Evolutionary conservation across 2,888 invertebrate species (phyloP).

Genomic region (Lithophane socia): DNA sequence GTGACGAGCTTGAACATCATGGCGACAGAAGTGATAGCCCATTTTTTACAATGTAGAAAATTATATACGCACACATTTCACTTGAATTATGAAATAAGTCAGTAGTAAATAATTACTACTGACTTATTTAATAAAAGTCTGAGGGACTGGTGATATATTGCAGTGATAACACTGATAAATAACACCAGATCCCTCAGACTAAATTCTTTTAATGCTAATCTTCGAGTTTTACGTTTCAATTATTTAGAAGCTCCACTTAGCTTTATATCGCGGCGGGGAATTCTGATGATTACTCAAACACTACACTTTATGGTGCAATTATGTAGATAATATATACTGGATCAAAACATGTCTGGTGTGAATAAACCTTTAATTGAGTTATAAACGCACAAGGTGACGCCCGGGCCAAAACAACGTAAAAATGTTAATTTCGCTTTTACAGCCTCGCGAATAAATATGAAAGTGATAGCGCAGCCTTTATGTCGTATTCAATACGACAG

Average conservation of each 20-base stretch:
- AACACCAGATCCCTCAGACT: neutral
- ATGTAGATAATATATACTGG: constrained; percentile 35
- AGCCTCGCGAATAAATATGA: constrained; percentile 55
- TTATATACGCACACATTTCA: neutral
- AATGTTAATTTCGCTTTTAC: constrained; percentile 59
- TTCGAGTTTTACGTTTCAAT: constrained; percentile 21
- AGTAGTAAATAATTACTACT: no score
- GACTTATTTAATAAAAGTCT: no score
- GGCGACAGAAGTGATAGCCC: neutral
- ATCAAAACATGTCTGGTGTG: constrained; percentile 38
- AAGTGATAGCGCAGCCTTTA: constrained; percentile 45
- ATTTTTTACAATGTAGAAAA: neutral
- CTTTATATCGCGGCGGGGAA: constrained; percentile 19
- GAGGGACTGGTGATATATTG: no score
- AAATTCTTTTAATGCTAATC: neutral
- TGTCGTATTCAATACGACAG: constrained; percentile 50
- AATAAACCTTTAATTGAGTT: constrained; percentile 50
- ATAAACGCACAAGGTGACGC: constrained; percentile 53
- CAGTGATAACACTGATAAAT: neutral
- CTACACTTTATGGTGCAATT: constrained; percentile 41
- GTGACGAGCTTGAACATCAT: neutral
- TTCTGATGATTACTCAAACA: constrained; percentile 21
- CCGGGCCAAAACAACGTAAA: constrained; percentile 51
- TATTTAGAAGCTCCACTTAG: constrained; percentile 26
- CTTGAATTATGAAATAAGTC: neutral